Evolutionary conservation across 2,797 vertebrate genomes (phyloP), one percentile per base, ranked within the genome.

Genomic region (Sciaenops ocellatus): DNA sequence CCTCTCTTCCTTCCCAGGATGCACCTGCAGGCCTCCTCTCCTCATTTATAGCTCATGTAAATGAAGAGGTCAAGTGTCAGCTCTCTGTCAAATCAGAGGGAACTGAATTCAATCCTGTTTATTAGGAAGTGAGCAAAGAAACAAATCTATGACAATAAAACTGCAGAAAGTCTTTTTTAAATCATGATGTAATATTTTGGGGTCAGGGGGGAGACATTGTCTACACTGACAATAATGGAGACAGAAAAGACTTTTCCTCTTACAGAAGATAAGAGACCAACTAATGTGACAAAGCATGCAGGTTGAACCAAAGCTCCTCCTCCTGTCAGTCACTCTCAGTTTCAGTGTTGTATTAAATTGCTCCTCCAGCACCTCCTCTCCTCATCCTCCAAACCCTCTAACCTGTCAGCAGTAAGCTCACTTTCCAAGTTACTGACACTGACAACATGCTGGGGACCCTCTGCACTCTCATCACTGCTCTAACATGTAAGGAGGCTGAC

Each of bases 401-500:
- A n/a, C n/a, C n/a, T n/a, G n/a, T n/a, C n/a, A n/a, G n/a, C n/a
- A n/a, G n/a, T n/a, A n/a, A n/a, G n/a, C n/a, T n/a, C n/a, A n/a
- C n/a, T n/a, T n/a, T n/a, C n/a, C n/a, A n/a, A n/a, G n/a, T n/a
- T n/a, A n/a, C n/a, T n/a, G n/a, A n/a, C n/a, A n/a, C n/a, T n/a
- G n/a, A n/a, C n/a, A n/a, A 34, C 85, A 89, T 89, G 87, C 78
- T 87, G 82, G 64, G 67, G 75, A 83, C 12, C 34, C 74, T 86
- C 80, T 81, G 75, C 80, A 22, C 83, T 84, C 83, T 87, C 76
- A 76, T 87, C 81, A 69, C 81, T 65, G 81, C 83, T 80, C 80
- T 89, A 38, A 86, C 80, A 66, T 80, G 69, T 84, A 65, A 85
- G 71, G 52, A 76, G 54, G 44, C 38, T 46, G 56, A 73, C 63